Percentiles rank a stretch among this genome's conserved stretches.
These are phyloP conservation scores for Acestrorhynchus altus DNA, from an alignment of 2,797 vertebrate species.

Conservation along the genomic window DNA sequence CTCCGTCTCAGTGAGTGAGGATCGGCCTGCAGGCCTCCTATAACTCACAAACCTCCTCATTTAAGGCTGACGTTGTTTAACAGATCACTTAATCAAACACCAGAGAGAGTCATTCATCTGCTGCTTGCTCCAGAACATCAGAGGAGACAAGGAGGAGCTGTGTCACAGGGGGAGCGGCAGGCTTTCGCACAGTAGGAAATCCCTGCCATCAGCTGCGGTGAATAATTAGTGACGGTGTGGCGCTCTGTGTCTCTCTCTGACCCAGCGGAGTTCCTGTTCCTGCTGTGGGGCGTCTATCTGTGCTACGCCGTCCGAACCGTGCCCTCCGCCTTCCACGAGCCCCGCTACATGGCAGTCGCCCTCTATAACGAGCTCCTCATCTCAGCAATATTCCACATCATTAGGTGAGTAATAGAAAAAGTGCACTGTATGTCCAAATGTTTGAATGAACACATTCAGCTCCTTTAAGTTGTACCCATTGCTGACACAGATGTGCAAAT, in stretches of 20 bases:
- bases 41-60: neutral
- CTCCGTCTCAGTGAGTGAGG: neutral
- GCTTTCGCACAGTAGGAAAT: slow-evolving; percentile 29
- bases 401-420: slow-evolving; percentile 86
- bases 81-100: slow-evolving; percentile 7
- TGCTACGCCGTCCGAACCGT: slow-evolving; percentile 96
- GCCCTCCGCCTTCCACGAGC: slow-evolving; percentile 97
- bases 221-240: slow-evolving; percentile 36
- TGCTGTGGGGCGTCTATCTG: slow-evolving; percentile 97
- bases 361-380: slow-evolving; percentile 98
- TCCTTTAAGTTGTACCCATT: too few relatives aligned
- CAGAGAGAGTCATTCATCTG: neutral
- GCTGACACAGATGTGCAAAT: too few relatives aligned
- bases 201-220: slow-evolving; percentile 32
- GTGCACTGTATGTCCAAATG: too few relatives aligned
- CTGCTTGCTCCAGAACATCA: neutral
- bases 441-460: too few relatives aligned
- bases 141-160: slow-evolving; percentile 6
- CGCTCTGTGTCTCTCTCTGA: slow-evolving; percentile 56
- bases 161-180: slow-evolving; percentile 26
- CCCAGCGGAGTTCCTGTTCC: slow-evolving; percentile 95
- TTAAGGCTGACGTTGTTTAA: neutral
- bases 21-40: neutral
- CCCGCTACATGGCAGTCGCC: slow-evolving; percentile 95
- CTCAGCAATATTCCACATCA: slow-evolving; percentile 95